Conservation (phyloP, 2,797 vertebrate genomes). For the Sebastes oblongus region DNA sequence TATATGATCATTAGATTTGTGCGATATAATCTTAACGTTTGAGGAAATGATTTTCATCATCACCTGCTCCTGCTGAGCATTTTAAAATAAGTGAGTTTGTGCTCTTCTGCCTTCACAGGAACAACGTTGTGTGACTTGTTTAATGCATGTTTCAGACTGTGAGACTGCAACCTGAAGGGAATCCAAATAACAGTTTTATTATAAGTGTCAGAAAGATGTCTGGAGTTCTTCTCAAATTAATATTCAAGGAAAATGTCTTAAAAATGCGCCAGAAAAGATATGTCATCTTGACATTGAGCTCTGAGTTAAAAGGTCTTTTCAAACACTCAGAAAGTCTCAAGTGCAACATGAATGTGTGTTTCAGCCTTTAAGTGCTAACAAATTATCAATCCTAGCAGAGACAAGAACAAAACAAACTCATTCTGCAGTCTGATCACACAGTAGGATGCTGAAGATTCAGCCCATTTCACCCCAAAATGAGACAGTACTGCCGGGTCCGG, state of each 20-base stretch:
- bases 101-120: not conserved
- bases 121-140: not conserved
- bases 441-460: constrained; percentile 4
- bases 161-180: not conserved
- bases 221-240: not conserved
- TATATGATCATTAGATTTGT: not conserved
- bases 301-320: not conserved
- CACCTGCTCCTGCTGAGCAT: not conserved
- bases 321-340: not conserved
- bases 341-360: not conserved
- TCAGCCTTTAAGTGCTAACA: not conserved
- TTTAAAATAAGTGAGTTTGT: not conserved
- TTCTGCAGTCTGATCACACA: constrained; percentile 12
- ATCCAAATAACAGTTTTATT: constrained; percentile 2
- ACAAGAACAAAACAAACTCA: not conserved
- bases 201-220: not conserved
- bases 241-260: not conserved
- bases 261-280: not conserved
- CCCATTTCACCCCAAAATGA: constrained; percentile 16
- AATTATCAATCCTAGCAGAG: not conserved
- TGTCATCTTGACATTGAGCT: not conserved
- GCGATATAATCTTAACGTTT: not conserved
- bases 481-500: constrained; percentile 3
- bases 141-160: not conserved
- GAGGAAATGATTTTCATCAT: not conserved